Evolutionary conservation across 1,140 invertebrate genomes (phyloP), one percentile per base, ranked within the genome.

Genomic region (Atta cephalotes): DNA sequence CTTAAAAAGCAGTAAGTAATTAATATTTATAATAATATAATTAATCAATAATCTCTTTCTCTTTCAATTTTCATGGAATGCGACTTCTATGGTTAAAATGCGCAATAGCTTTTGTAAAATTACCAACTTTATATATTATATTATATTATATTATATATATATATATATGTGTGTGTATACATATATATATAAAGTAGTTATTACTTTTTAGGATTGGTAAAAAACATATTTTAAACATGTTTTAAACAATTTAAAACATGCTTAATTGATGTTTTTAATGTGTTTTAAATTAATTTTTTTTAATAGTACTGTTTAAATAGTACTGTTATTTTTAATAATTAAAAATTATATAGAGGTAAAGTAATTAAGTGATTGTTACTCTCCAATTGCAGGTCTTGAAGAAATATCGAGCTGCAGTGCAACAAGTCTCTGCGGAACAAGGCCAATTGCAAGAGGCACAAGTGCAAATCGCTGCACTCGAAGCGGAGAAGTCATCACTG

Each of bases 331-430:
- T 14, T 63, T 62, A 72, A 35, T 82, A 12, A 25, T 25, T 25
- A 25, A 28, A 87, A 70, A 18, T 72, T 71, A 74, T 21, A 28
- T 7, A 39, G 49, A 9, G 5, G n/a, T 72, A 2, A 63, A 78
- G 18, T 49, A 28, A 45, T 78, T 31, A 18, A 72, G 56, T 21
- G 3, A 25, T 49, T 72, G 25, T 56, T 60, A 39, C 58, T 74
- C 0, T 16, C n/a, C 12, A 9, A 31, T 79, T 25, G 10, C 39
- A 97, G 96, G 96, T 98, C 6, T 96, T 99, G 96, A 98, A 98
- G 95, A 99, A 99, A 93, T 99, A 99, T 95, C 98, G 98, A 86
- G 96, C 97, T 5, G 96, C 97, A 18, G 98, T 99, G 0, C 97
- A 97, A 91, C 98, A 99, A 92, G 96, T 99, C 65, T 98, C 98